Conservation (phyloP, 35 echinoderm and acorn worm species). For the Stichopus chloronotus region DNA sequence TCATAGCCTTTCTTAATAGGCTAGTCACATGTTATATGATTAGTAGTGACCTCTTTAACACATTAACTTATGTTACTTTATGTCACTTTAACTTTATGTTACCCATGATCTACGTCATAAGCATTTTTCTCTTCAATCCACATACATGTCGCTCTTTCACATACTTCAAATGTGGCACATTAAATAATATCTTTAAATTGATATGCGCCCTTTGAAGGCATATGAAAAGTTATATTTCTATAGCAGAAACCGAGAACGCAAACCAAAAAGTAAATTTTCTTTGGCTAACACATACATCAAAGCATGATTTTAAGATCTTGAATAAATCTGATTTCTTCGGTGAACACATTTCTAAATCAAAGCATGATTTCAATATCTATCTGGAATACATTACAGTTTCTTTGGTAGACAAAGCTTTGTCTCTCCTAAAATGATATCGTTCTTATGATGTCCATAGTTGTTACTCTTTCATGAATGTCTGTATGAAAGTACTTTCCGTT, state of each 20-base stretch:
- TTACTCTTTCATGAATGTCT: constrained; percentile 5
- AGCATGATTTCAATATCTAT: background rate
- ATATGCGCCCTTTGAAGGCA: too few relatives aligned
- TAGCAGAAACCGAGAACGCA: too few relatives aligned
- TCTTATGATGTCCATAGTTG: background rate
- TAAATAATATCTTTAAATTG: too few relatives aligned
- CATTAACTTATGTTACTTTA: background rate
- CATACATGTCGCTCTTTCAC: background rate
- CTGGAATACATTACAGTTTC: background rate
- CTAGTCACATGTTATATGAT: background rate
- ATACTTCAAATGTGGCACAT: too few relatives aligned
- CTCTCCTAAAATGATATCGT: background rate
- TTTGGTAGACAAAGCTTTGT: background rate
- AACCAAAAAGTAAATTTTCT: too few relatives aligned
- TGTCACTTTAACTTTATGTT: background rate
- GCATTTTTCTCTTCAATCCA: background rate
- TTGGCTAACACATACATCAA: too few relatives aligned
- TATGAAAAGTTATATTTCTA: too few relatives aligned
- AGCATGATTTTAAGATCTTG: too few relatives aligned
- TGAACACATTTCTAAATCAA: background rate
- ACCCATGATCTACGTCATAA: background rate
- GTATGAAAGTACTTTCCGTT: background rate
- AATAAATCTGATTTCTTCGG: background rate
- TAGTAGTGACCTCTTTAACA: background rate
- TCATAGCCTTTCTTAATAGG: background rate